A percentile compares a stretch with the other conserved stretches of the same genome.
Evolutionary conservation across 2,888 invertebrate genomes (phyloP).

Genomic region (Drepanosiphum platanoidis): DNA sequence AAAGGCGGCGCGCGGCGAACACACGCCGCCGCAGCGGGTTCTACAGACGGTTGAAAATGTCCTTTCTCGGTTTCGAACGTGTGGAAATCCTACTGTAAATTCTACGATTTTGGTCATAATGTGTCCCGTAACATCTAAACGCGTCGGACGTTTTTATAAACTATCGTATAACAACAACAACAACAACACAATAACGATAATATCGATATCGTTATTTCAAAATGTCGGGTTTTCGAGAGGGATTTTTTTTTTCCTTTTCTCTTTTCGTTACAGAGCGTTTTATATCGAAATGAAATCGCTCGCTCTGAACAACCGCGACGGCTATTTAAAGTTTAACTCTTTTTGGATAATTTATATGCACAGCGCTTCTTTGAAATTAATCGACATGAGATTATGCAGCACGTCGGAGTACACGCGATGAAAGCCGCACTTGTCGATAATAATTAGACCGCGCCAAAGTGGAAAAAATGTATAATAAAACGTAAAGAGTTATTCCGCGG

Average conservation of each 20-base stretch:
- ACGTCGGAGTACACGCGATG: no score
- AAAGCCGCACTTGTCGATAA: no score
- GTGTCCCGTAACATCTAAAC: background rate
- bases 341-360: no score
- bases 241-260: background rate
- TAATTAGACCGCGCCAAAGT: no score
- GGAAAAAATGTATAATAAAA: no score
- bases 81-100: constrained; percentile 13
- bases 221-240: background rate
- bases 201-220: background rate
- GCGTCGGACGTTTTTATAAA: background rate
- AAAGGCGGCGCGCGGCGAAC: background rate
- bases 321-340: no score
- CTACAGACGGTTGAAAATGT: background rate
- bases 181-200: background rate
- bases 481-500: no score
- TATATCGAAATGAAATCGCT: no score
- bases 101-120: background rate
- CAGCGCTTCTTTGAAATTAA: no score
- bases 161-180: background rate
- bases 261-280: background rate
- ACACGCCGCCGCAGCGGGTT: background rate
- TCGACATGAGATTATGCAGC: no score
- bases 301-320: no score
- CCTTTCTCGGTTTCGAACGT: background rate